These are phyloP conservation scores for Zapus hudsonius DNA, from an alignment of 2,113 vertebrate genomes.

Conservation along the genomic window DNA sequence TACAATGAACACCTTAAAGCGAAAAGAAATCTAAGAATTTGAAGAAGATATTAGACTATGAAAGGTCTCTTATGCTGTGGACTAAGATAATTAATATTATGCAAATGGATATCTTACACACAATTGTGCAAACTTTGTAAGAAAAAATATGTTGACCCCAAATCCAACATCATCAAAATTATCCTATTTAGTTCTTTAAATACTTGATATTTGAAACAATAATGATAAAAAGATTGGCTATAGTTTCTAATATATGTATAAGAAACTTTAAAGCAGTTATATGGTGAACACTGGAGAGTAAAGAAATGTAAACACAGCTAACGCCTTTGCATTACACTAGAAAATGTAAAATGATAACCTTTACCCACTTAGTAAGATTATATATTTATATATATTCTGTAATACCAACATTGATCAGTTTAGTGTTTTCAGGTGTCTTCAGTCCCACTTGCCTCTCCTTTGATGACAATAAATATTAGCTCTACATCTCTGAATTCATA, in stretches of 20 bases:
- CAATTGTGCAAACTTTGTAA: neutral
- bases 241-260: neutral
- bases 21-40: too few relatives aligned
- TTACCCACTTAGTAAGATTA: neutral
- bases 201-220: neutral
- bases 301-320: neutral
- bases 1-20: too few relatives aligned
- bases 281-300: neutral
- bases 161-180: neutral
- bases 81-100: too few relatives aligned
- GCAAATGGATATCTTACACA: neutral
- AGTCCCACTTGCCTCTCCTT: neutral
- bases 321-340: neutral
- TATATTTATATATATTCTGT: too few relatives aligned
- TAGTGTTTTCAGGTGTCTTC: neutral
- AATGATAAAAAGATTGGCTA: neutral
- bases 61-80: too few relatives aligned
- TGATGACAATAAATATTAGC: conserved; percentile 17
- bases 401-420: neutral
- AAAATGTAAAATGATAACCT: neutral
- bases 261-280: neutral
- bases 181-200: neutral
- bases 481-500: neutral
- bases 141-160: neutral
- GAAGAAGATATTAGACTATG: too few relatives aligned